phyloP scores from a whole-genome alignment of 1,140 invertebrate genomes.

The Plodia interpunctella region DNA sequence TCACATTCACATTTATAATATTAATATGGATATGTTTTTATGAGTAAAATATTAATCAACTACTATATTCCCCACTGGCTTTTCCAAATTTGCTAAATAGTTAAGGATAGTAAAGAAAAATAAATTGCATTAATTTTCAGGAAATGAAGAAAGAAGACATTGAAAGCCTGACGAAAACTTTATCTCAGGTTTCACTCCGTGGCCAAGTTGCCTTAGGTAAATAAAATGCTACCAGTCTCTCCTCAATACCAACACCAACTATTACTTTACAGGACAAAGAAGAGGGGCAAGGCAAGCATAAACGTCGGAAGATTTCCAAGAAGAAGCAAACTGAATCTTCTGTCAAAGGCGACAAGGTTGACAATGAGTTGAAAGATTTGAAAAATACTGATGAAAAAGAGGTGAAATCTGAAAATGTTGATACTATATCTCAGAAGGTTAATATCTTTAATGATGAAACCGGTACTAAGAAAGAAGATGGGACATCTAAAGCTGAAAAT shows the following conservation, averaged over 20 bases:
- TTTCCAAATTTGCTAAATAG: too few species aligned
- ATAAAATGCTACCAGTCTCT: conserved; percentile 58
- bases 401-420: conserved; percentile 10
- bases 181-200: conserved; percentile 79
- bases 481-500: conserved; percentile 14
- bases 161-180: conserved; percentile 78
- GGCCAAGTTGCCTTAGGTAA: conserved; percentile 79
- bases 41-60: too few species aligned
- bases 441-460: conserved; percentile 14
- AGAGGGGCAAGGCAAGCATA: conserved; percentile 36
- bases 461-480: conserved; percentile 22
- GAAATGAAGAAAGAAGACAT: conserved; percentile 65
- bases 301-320: conserved; percentile 38
- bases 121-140: conserved; percentile 62
- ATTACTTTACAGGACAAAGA: conserved; percentile 69
- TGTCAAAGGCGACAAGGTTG: conserved; percentile 6
- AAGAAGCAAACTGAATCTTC: conserved; percentile 22
- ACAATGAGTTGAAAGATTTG: background rate
- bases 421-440: conserved; percentile 17
- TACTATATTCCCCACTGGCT: too few species aligned
- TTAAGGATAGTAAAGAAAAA: conserved; percentile 8
- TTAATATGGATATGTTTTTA: too few species aligned
- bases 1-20: too few species aligned
- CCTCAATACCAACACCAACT: conserved; percentile 58
- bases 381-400: conserved; percentile 8